Evolutionary conservation across 2,113 vertebrate genomes (phyloP).

Genomic region (Hippocampus zosterae): DNA sequence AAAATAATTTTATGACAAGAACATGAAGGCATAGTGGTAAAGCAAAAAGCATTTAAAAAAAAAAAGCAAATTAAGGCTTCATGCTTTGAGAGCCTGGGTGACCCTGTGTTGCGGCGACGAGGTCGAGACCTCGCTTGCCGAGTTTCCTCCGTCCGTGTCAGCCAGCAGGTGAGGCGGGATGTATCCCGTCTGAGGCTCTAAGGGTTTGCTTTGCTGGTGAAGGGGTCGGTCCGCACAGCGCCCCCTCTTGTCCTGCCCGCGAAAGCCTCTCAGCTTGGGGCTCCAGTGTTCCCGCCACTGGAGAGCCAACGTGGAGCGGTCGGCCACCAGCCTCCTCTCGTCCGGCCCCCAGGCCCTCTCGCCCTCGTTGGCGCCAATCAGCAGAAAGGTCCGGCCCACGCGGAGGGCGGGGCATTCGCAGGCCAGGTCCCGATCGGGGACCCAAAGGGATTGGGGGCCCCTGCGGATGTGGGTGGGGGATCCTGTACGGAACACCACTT

Average conservation of each 20-base stretch:
- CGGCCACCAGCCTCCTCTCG: conserved; percentile 76
- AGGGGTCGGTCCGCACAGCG: conserved; percentile 66
- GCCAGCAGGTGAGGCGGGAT: conserved; percentile 68
- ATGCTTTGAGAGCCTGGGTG: conserved; percentile 21
- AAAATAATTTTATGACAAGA: neutral
- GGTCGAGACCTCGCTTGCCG: neutral
- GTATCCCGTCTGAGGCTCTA: conserved; percentile 50
- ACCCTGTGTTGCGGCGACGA: conserved; percentile 18
- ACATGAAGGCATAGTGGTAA: neutral
- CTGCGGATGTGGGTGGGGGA: conserved; percentile 62
- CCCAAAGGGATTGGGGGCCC: conserved; percentile 79
- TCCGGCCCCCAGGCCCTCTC: conserved; percentile 69
- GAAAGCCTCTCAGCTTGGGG: conserved; percentile 78
- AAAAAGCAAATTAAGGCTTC: neutral
- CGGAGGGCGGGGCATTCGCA: conserved; percentile 80
- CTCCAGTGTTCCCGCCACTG: conserved; percentile 87
- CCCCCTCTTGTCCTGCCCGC: conserved; percentile 78
- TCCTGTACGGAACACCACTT: conserved; percentile 74
- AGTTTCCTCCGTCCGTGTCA: conserved; percentile 21
- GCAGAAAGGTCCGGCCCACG: conserved; percentile 74
- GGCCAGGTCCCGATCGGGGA: conserved; percentile 77
- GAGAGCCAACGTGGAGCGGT: conserved; percentile 79
- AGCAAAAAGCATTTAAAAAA: neutral
- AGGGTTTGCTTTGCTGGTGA: conserved; percentile 6
- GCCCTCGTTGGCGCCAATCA: conserved; percentile 70